Base-by-base conservation (phyloP, 2,888 invertebrate species). In the Papilio elwesi region DNA sequence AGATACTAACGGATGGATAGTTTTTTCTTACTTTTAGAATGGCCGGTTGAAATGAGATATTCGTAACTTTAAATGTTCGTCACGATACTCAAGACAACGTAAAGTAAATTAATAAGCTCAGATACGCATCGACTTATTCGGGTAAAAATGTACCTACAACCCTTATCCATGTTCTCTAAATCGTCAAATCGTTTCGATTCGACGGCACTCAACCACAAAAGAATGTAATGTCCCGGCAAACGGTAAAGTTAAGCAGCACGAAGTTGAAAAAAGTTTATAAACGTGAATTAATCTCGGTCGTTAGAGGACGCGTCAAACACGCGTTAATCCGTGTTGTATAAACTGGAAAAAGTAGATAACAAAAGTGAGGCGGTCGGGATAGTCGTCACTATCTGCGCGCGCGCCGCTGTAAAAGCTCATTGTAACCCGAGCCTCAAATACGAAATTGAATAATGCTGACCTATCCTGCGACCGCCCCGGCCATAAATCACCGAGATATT, bases 361-460 rank as follows among this genome's bases (percentile, higher is more conserved):
- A 86, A 87, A 87, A 84, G 84, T 84, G 84, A 81, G 83, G 81
- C 84, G 81, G 82, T 76, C 79, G 82, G 84, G 85, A 85, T 86
- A 85, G 87, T 80, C 81, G 81, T 83, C 84, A 62, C 87, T 91
- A 91, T 91, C 91, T 91, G 86, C 85, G 86, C 89, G 87, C 88
- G 70, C 73, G 73, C 85, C 85, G 86, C 88, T 87, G 91, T 93
- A 91, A 93, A 91, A 92, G 90, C 92, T 93, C 91, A 92, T 92
- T 92, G 93, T 93, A 92, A 93, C 89, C 85, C 87, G 91, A 93
- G 89, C 87, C 88, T 93, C 92, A 92, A 93, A 93, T 92, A 93
- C 92, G 92, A 93, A 93, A 93, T 93, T 93, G 93, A 93, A 93
- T 93, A 93, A 93, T 93, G 92, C 93, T 93, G 93, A 93, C 93